phyloP scores from a whole-genome alignment of 2,888 invertebrate species.

The Cephus sareptanus region DNA sequence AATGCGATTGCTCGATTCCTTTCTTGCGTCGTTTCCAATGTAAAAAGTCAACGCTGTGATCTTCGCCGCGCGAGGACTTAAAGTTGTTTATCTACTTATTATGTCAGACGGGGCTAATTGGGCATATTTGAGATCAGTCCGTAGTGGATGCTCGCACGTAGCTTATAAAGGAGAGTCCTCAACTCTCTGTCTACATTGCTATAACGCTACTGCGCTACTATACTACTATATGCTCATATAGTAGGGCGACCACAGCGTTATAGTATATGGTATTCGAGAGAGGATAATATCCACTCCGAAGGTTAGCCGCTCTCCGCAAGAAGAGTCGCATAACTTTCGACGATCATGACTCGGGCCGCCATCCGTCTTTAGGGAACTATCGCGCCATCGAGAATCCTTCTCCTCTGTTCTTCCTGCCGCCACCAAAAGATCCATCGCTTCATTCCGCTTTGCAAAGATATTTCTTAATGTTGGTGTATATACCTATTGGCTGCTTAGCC shows the following conservation, averaged over 20 bases:
- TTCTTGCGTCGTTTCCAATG: conserved; percentile 32
- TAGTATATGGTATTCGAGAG: conserved; percentile 32
- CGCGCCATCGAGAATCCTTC: conserved; percentile 34
- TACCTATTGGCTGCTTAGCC: neutral
- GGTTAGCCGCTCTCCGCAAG: conserved; percentile 37
- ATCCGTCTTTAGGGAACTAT: conserved; percentile 51
- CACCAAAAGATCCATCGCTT: conserved; percentile 55
- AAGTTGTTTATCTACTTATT: conserved; percentile 63
- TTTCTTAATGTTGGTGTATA: neutral
- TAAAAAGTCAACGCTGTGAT: conserved; percentile 56
- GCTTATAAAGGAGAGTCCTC: conserved; percentile 23
- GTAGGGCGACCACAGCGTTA: neutral
- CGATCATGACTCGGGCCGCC: conserved; percentile 43
- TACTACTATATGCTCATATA: neutral
- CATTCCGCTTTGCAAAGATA: conserved; percentile 38
- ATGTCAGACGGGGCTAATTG: conserved; percentile 61
- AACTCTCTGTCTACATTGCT: neutral
- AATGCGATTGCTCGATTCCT: conserved; percentile 51
- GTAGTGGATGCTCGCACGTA: conserved; percentile 54
- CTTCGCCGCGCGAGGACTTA: conserved; percentile 53
- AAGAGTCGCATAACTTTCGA: conserved; percentile 58
- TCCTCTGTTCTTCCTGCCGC: conserved; percentile 14
- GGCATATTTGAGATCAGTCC: conserved; percentile 54
- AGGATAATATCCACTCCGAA: conserved; percentile 40
- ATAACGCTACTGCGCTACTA: neutral